phyloP scores from a whole-genome alignment of 2,113 vertebrate genomes.

The Rostratula benghalensis region DNA sequence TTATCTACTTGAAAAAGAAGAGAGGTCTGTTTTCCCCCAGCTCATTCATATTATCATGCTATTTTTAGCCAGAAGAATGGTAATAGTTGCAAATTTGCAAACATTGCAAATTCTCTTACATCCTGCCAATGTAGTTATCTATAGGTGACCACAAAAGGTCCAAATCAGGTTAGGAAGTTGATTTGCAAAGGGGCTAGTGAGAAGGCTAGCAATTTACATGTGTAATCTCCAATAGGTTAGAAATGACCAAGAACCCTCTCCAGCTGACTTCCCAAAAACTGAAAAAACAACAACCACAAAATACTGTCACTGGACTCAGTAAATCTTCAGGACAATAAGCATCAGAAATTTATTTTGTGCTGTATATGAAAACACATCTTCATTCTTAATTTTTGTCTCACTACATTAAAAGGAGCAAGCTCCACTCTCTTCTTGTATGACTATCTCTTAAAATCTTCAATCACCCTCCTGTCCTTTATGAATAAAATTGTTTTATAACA shows the following conservation, averaged over 20 bases:
- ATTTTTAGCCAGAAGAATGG: background rate
- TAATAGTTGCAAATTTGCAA: background rate
- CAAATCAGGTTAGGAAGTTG: background rate
- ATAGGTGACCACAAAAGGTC: background rate
- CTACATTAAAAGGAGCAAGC: background rate
- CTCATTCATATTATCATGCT: background rate
- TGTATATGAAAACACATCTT: background rate
- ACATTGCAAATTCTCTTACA: background rate
- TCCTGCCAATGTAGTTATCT: background rate
- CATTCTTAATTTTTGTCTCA: background rate
- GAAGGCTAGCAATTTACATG: background rate
- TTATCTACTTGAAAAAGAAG: background rate
- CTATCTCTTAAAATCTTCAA: background rate
- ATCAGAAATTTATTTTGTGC: background rate
- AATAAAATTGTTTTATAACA: background rate
- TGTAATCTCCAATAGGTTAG: background rate
- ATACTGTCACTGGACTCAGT: background rate
- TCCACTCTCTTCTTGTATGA: background rate
- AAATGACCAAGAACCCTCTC: background rate
- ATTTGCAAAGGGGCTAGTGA: background rate
- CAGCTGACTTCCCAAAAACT: background rate
- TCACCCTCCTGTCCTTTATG: background rate
- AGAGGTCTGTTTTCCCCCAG: background rate
- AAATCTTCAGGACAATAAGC: background rate
- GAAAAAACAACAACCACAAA: background rate